These are phyloP conservation scores for Lophotriccus pileatus DNA, from an alignment of 2,797 vertebrate genomes.

Conservation along the genomic window DNA sequence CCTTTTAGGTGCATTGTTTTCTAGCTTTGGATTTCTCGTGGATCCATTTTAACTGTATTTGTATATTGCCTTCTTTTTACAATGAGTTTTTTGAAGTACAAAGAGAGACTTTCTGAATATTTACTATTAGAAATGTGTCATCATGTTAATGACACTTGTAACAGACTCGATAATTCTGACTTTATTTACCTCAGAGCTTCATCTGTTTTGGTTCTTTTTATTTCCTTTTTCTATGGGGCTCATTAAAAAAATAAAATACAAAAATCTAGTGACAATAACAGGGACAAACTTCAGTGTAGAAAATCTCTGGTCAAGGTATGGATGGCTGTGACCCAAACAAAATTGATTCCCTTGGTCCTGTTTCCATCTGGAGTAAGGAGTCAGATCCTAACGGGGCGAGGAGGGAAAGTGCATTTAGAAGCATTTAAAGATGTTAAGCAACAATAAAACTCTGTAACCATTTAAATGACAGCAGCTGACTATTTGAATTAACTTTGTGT, in stretches of 20 bases:
- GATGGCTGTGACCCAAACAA: slow-evolving; percentile 38
- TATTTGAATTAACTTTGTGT: slow-evolving; percentile 81
- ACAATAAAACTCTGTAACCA: slow-evolving; percentile 69
- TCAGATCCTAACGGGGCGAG: slow-evolving; percentile 67
- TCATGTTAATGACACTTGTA: slow-evolving; percentile 68
- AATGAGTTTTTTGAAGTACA: slow-evolving; percentile 43
- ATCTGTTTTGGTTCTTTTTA: slow-evolving; percentile 73
- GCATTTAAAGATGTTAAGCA: slow-evolving; percentile 71
- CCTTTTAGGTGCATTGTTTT: background rate
- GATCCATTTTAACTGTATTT: background rate
- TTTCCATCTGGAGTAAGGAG: slow-evolving; percentile 79
- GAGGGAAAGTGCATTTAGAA: slow-evolving; percentile 72
- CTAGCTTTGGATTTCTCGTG: background rate
- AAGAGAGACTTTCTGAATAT: slow-evolving; percentile 68
- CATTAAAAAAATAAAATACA: slow-evolving; percentile 50
- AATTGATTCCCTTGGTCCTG: slow-evolving; percentile 58
- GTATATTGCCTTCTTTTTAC: background rate
- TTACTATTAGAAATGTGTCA: slow-evolving; percentile 41
- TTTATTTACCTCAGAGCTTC: slow-evolving; percentile 75
- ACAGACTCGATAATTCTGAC: slow-evolving; percentile 58
- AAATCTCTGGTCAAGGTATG: slow-evolving; percentile 67
- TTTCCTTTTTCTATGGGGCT: slow-evolving; percentile 69
- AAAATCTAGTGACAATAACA: slow-evolving; percentile 76
- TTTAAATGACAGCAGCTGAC: slow-evolving; percentile 78
- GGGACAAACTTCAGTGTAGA: slow-evolving; percentile 69